Conservation (phyloP, 2,113 vertebrate genomes). For the Chaetura pelagica region DNA sequence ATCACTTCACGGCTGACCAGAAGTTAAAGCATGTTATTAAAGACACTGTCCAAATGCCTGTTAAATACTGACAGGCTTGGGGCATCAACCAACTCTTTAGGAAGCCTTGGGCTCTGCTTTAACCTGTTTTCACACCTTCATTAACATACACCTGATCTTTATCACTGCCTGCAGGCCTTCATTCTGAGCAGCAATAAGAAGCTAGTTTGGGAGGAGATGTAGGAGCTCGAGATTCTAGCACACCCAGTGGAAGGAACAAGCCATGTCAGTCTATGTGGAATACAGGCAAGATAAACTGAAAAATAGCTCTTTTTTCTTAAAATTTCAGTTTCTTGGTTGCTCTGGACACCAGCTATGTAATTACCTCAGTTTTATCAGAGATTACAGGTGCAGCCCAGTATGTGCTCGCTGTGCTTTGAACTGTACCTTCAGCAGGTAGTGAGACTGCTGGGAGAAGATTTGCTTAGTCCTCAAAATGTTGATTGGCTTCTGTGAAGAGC, state of each 20-base stretch:
- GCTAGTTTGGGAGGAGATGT: not conserved
- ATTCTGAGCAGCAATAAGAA: not conserved
- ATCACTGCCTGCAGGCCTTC: not conserved
- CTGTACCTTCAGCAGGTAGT: accelerated
- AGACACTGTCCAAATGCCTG: not conserved
- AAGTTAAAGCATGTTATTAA: not conserved
- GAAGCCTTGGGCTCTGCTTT: not conserved
- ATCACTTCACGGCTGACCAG: not conserved
- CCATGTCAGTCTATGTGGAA: not conserved
- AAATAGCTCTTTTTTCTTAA: not conserved
- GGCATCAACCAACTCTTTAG: not conserved
- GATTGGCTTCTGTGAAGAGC: not conserved
- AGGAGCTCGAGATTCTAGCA: not conserved
- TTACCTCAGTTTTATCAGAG: not conserved
- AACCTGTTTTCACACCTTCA: not conserved
- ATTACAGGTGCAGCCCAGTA: not conserved
- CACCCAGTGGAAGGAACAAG: not conserved
- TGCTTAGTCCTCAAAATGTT: not conserved
- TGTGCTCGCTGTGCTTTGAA: not conserved
- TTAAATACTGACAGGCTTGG: not conserved
- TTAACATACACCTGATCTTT: not conserved
- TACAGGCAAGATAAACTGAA: not conserved
- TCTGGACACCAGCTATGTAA: not conserved
- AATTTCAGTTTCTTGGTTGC: not conserved
- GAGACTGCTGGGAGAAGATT: not conserved